Conservation (phyloP, 2,888 invertebrate species). For the Sminthurinus aureus region DNA sequence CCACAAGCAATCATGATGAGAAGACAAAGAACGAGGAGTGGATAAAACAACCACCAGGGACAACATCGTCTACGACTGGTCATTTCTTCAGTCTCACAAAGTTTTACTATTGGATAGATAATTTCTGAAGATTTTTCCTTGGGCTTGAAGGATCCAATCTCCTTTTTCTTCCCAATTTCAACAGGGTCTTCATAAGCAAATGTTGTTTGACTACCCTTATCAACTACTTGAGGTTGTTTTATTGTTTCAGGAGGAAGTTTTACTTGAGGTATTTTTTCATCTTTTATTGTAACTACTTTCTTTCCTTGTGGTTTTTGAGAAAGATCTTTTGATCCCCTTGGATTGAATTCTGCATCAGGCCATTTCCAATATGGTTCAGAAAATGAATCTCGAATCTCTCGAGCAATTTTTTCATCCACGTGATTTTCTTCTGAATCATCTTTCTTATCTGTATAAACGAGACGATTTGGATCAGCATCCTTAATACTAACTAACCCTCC, state of each 20-base stretch:
- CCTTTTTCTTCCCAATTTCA: not conserved
- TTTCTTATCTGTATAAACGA: not conserved
- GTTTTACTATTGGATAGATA: not conserved
- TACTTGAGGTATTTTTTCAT: not conserved
- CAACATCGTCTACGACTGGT: not conserved
- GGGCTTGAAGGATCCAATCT: not conserved
- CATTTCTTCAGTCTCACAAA: not conserved
- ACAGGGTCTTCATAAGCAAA: not conserved
- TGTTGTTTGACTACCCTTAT: not conserved
- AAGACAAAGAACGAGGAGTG: conserved; percentile 5
- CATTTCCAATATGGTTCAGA: not conserved
- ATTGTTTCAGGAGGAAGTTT: too few relatives aligned
- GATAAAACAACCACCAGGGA: not conserved
- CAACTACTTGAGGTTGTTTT: too few relatives aligned
- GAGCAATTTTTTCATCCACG: conserved; percentile 4
- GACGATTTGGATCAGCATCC: not conserved
- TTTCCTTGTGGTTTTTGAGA: not conserved
- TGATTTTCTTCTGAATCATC: not conserved
- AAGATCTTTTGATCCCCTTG: not conserved
- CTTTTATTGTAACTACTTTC: not conserved
- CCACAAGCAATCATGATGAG: not conserved
- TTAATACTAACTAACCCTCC: conserved; percentile 23
- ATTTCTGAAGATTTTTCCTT: not conserved
- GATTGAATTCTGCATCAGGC: not conserved
- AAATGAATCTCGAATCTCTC: conserved; percentile 16